Evolutionary conservation across 2,888 invertebrate genomes (phyloP).

Genomic region (Hipparchia sbordonii): DNA sequence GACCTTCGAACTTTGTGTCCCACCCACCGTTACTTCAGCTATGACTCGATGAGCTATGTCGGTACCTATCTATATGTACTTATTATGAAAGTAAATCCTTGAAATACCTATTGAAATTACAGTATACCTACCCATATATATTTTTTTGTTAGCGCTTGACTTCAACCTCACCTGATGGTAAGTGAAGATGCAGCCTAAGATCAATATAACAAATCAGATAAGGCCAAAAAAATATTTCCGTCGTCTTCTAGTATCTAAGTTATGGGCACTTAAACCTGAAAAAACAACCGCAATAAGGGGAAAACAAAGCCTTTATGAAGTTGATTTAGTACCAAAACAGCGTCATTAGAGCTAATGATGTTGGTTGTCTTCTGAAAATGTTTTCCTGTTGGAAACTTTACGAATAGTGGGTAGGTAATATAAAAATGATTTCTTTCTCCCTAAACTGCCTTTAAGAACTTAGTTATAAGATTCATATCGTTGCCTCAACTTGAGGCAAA

Average conservation of each 20-base stretch:
- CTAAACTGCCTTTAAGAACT: neutral
- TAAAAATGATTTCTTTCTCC: neutral
- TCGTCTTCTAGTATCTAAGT: conserved; percentile 16
- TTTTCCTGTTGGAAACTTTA: conserved; percentile 13
- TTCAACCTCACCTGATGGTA: too few relatives aligned
- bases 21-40: too few relatives aligned
- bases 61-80: too few relatives aligned
- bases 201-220: conserved; percentile 44
- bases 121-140: too few relatives aligned
- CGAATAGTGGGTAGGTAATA: neutral
- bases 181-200: too few relatives aligned
- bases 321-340: conserved; percentile 31
- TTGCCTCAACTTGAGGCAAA: neutral
- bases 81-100: too few relatives aligned
- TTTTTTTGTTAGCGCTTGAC: too few relatives aligned
- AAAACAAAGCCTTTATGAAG: conserved; percentile 27
- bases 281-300: conserved; percentile 27
- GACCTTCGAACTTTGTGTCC: too few relatives aligned
- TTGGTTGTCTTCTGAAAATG: conserved; percentile 12
- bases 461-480: neutral
- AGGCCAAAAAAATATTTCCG: conserved; percentile 29
- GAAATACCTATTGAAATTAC: too few relatives aligned
- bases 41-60: too few relatives aligned
- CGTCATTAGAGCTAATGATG: conserved; percentile 23
- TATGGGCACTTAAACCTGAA: conserved; percentile 9